These are phyloP conservation scores for Tragelaphus scriptus DNA, from an alignment of 2,113 vertebrate species.

Conservation along the genomic window DNA sequence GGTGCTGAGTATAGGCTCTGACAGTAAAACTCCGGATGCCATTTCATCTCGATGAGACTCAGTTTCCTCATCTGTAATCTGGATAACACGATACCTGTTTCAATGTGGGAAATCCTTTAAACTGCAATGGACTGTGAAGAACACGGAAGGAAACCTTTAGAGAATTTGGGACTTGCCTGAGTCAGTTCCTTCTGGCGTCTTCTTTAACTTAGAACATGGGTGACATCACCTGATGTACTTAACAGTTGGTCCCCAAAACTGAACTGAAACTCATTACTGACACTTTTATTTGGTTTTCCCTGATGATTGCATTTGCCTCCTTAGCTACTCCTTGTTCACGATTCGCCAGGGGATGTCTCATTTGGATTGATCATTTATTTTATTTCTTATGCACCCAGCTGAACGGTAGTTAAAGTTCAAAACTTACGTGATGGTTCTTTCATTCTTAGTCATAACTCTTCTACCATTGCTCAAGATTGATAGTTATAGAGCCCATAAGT, in stretches of 20 bases:
- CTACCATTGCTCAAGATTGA: not conserved
- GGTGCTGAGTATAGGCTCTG: not conserved
- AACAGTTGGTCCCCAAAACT: not conserved
- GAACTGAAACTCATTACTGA: not conserved
- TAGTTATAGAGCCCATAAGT: conserved; percentile 13
- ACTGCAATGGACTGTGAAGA: accelerated
- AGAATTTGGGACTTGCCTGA: not conserved
- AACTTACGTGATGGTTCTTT: conserved; percentile 24
- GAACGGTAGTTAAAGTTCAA: conserved; percentile 26
- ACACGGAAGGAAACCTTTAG: not conserved
- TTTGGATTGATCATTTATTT: not conserved
- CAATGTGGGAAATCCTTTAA: not conserved
- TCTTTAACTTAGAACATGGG: not conserved
- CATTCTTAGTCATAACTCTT: conserved; percentile 42
- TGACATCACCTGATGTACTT: conserved; percentile 17
- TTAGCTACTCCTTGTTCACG: not conserved
- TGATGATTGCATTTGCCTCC: no score
- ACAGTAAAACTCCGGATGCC: not conserved
- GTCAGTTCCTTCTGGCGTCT: not conserved
- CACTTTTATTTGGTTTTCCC: not conserved
- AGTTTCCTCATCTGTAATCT: not conserved
- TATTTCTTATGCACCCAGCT: not conserved
- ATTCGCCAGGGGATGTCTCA: not conserved
- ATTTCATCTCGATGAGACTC: not conserved
- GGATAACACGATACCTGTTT: not conserved